Evolutionary conservation across 2,797 vertebrate species (phyloP).

Genomic region (Toxotes lorentzi): DNA sequence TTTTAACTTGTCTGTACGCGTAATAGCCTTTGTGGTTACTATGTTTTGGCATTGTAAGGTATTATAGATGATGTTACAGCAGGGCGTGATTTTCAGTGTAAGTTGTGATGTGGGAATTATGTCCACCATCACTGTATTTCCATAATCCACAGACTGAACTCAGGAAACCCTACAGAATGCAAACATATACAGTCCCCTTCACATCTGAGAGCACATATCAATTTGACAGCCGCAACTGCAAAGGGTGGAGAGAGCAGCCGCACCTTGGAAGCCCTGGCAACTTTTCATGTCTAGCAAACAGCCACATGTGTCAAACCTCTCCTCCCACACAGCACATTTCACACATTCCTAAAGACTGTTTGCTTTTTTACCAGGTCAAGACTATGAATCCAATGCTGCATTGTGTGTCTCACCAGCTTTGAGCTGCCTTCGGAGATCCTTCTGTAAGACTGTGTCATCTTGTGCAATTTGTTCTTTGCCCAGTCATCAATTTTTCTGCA

Average conservation of each 20-base stretch:
- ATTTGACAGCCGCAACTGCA: slow-evolving; percentile 65
- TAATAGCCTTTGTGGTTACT: neutral
- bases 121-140: slow-evolving; percentile 27
- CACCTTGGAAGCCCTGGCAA: slow-evolving; percentile 81
- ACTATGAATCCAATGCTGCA: slow-evolving; percentile 62
- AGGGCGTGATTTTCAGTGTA: neutral
- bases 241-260: slow-evolving; percentile 68
- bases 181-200: slow-evolving; percentile 49
- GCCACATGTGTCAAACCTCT: slow-evolving; percentile 78
- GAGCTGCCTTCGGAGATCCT: slow-evolving; percentile 15
- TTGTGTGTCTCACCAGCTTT: slow-evolving; percentile 52
- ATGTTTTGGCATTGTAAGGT: neutral
- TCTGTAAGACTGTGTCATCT: slow-evolving; percentile 50
- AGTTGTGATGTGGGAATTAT: slow-evolving; percentile 18
- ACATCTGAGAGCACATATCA: slow-evolving; percentile 61
- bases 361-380: slow-evolving; percentile 71
- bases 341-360: slow-evolving; percentile 81
- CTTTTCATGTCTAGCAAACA: slow-evolving; percentile 75
- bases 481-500: slow-evolving; percentile 77
- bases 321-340: slow-evolving; percentile 82
- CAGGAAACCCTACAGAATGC: slow-evolving; percentile 42
- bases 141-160: slow-evolving; percentile 29
- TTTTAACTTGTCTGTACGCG: neutral
- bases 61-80: neutral
- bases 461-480: slow-evolving; percentile 71